phyloP scores from a whole-genome alignment of 2,797 vertebrate species.

The Myotis myotis region DNA sequence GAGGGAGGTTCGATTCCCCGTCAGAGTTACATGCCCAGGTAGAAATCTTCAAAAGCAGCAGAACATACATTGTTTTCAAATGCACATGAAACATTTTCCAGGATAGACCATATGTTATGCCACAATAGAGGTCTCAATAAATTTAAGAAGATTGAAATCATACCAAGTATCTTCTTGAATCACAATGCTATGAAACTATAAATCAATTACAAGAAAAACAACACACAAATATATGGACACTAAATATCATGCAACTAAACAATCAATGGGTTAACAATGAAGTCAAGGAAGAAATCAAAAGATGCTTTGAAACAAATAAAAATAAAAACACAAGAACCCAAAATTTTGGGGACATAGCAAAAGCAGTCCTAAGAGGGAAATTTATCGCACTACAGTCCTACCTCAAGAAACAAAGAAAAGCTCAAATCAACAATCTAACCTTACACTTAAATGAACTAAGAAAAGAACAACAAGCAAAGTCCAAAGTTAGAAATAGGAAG shows the following conservation, averaged over 20 bases:
- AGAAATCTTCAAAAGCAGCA: not conserved
- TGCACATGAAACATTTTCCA: not conserved
- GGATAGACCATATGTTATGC: not conserved
- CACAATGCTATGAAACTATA: not conserved
- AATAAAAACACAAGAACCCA: not conserved
- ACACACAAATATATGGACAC: not conserved
- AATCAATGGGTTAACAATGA: not conserved
- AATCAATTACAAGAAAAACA: not conserved
- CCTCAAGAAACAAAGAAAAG: not conserved
- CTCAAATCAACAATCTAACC: not conserved
- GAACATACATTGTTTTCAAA: not conserved
- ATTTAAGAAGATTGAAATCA: not conserved
- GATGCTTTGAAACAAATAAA: not conserved
- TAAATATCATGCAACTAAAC: not conserved
- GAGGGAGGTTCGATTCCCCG: too few relatives aligned
- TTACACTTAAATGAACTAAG: not conserved
- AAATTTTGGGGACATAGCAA: not conserved
- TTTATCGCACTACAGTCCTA: not conserved
- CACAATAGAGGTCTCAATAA: not conserved
- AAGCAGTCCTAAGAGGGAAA: not conserved
- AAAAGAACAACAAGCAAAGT: not conserved
- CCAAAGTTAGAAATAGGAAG: not conserved
- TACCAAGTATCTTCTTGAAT: not conserved
- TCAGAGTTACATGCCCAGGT: too few relatives aligned
- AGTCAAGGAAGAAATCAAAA: not conserved